Conservation (phyloP, 2,888 invertebrate species). For the Cheilosia impressa region DNA sequence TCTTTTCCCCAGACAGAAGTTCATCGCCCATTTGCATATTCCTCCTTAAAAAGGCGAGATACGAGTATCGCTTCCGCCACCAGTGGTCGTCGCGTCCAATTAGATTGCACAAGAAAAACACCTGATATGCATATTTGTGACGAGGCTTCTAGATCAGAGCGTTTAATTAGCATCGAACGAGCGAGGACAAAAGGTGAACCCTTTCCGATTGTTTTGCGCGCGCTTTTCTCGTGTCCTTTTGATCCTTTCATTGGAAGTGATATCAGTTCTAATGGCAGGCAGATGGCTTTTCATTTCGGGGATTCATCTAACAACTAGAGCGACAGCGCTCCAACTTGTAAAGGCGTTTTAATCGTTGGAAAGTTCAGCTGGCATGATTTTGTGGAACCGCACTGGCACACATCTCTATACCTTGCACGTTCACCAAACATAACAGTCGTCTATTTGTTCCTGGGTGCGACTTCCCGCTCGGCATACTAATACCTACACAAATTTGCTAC, state of each 20-base stretch:
- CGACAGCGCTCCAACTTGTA: neutral
- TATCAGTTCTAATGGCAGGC: neutral
- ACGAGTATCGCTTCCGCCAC: neutral
- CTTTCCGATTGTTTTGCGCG: constrained; percentile 22
- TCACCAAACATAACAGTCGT: constrained; percentile 31
- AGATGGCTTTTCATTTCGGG: neutral
- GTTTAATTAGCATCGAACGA: constrained; percentile 68
- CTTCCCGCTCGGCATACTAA: constrained; percentile 32
- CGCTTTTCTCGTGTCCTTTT: constrained; percentile 1
- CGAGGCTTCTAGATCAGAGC: constrained; percentile 42
- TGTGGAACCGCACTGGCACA: neutral
- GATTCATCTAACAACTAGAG: neutral
- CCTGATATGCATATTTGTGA: constrained; percentile 45
- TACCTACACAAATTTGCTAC: constrained; percentile 30
- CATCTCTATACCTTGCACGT: constrained; percentile 12
- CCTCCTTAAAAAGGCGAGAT: too few species aligned
- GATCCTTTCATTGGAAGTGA: constrained; percentile 4
- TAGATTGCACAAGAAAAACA: constrained; percentile 54
- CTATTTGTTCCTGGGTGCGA: constrained; percentile 48
- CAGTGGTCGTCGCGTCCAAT: constrained; percentile 47
- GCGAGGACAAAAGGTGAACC: constrained; percentile 58
- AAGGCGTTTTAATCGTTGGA: constrained; percentile 21
- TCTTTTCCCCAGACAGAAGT: constrained; percentile 39
- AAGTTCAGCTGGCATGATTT: constrained; percentile 4
- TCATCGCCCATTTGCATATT: constrained; percentile 69